A percentile compares a stretch with the other conserved stretches of the same genome.
Evolutionary conservation across 2,113 vertebrate species (phyloP).

Genomic region (Ictidomys tridecemlineatus): DNA sequence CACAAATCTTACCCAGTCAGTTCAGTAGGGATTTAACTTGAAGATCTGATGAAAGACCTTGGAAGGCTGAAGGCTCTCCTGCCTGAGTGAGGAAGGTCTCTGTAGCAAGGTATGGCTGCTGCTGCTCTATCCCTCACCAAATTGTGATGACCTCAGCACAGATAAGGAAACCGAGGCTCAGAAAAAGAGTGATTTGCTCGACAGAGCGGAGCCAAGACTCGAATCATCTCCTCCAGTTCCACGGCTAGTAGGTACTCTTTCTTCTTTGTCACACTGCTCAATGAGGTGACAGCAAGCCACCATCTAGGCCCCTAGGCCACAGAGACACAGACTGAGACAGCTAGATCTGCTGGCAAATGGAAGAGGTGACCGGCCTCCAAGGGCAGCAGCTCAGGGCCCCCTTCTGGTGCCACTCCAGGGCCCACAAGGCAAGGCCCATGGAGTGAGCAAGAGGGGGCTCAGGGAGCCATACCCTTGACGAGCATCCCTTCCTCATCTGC

Average conservation of each 20-base stretch:
- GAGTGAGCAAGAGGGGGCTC: not conserved
- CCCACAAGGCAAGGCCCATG: not conserved
- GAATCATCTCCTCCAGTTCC: not conserved
- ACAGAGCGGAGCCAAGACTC: not conserved
- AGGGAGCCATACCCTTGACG: slow-evolving; percentile 60
- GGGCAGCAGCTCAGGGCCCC: not conserved
- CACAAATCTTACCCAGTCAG: not conserved
- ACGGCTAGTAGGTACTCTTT: not conserved
- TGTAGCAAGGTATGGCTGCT: no score
- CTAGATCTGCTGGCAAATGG: not conserved
- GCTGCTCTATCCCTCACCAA: not conserved
- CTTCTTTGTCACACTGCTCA: not conserved
- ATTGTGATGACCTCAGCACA: not conserved
- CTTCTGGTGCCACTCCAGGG: not conserved
- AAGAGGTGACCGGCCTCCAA: not conserved
- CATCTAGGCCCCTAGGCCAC: not conserved
- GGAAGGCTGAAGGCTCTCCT: accelerated
- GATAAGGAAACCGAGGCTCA: not conserved
- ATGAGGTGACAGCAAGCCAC: not conserved
- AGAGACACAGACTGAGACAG: not conserved
- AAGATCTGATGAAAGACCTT: not conserved
- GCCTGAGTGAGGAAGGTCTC: accelerated
- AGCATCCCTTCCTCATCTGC: not conserved
- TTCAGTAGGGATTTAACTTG: not conserved
- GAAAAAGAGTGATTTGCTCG: not conserved